Conservation (phyloP, 2,113 vertebrate genomes). For the Cervus canadensis region DNA sequence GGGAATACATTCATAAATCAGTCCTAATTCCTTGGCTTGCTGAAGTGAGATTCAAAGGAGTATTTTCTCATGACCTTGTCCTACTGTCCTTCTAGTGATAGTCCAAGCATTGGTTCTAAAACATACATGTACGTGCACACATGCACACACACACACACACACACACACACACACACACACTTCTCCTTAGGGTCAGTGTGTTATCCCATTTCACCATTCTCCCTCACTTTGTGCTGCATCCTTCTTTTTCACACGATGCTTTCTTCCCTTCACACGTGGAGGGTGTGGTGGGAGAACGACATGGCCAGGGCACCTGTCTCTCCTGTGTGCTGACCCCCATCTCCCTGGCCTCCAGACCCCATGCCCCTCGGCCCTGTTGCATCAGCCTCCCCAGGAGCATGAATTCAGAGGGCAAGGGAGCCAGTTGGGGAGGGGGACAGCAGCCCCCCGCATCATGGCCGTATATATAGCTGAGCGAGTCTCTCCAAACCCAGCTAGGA, state of each 20-base stretch:
- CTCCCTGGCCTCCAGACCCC: accelerated
- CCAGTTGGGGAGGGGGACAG: accelerated
- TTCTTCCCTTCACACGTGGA: accelerated
- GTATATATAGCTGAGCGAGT: background rate
- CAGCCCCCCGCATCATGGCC: accelerated
- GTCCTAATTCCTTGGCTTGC: slow-evolving; percentile 79
- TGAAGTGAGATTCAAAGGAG: slow-evolving; percentile 77
- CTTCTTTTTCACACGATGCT: background rate
- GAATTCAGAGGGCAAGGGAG: accelerated
- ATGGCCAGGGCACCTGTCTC: accelerated
- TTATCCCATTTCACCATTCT: background rate
- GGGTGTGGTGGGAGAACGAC: accelerated
- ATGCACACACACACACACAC: background rate
- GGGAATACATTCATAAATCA: slow-evolving; percentile 88
- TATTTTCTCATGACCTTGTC: slow-evolving; percentile 84
- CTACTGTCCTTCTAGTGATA: slow-evolving; percentile 73
- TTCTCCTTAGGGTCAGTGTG: background rate
- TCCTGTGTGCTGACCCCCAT: background rate
- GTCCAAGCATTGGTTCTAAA: slow-evolving; percentile 16
- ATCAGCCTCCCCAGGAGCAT: background rate
- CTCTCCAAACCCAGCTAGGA: accelerated
- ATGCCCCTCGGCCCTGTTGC: accelerated
- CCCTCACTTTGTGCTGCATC: background rate
- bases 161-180: slow-evolving; percentile 19
- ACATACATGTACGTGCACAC: accelerated